Conservation (phyloP, 2,797 vertebrate species). For the Enteromius afrohamiltoni region DNA sequence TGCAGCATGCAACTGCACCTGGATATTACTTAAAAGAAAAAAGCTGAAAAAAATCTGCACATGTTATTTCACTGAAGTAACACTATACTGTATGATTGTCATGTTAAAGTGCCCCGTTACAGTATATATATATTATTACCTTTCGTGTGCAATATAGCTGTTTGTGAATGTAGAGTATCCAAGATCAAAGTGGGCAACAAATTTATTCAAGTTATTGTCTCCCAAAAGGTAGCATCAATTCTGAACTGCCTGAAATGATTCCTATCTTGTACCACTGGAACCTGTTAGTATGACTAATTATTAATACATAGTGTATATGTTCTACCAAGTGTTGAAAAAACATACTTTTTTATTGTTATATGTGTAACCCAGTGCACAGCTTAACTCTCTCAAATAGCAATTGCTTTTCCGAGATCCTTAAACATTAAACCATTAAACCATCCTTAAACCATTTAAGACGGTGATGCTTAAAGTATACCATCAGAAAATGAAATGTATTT, state of each 20-base stretch:
- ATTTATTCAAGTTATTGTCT: background rate
- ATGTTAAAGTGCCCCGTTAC: background rate
- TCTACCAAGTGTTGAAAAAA: background rate
- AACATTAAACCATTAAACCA: too few relatives aligned
- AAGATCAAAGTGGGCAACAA: background rate
- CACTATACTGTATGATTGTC: background rate
- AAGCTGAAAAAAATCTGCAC: background rate
- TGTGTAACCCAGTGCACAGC: background rate
- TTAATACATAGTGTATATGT: background rate
- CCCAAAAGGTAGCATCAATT: background rate
- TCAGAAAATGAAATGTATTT: background rate
- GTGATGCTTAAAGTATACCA: background rate
- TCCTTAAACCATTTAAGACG: background rate
- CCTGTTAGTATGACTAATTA: background rate
- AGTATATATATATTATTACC: too few relatives aligned
- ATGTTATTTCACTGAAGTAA: background rate
- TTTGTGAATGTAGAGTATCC: background rate
- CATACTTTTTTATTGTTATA: background rate
- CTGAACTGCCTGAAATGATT: background rate
- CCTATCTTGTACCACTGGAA: background rate
- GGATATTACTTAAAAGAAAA: constrained; percentile 54
- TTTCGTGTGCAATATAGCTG: background rate
- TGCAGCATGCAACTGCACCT: constrained; percentile 61
- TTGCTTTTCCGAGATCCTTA: background rate
- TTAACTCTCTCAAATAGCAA: background rate